Percentiles rank a stretch among this genome's conserved stretches.
Evolutionary conservation across 2,113 vertebrate genomes (phyloP).

Genomic region (Ctenodactylus gundi): DNA sequence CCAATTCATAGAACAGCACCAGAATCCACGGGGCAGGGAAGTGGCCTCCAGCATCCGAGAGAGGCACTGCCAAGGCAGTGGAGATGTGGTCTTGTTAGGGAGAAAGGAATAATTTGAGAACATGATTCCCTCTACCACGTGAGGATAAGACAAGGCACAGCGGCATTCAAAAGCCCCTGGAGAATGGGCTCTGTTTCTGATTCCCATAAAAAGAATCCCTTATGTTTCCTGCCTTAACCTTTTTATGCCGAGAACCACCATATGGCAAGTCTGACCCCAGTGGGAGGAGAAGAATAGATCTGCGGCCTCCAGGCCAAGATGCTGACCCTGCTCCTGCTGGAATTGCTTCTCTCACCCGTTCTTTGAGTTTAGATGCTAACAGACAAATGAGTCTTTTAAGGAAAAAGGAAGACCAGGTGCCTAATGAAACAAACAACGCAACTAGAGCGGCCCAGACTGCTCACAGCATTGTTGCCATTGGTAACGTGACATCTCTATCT

Average conservation of each 20-base stretch:
- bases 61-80: neutral
- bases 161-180: neutral
- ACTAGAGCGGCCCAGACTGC: neutral
- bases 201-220: neutral
- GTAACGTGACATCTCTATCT: neutral
- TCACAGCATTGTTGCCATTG: conserved; percentile 1
- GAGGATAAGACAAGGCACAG: neutral
- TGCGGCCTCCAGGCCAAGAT: neutral
- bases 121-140: neutral
- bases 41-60: neutral
- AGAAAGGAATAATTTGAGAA: neutral
- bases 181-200: neutral
- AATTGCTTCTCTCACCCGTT: conserved; percentile 42
- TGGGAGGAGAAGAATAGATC: neutral
- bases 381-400: conserved; percentile 30
- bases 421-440: conserved; percentile 21
- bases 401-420: conserved; percentile 35
- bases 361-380: conserved; percentile 41
- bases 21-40: neutral
- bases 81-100: neutral
- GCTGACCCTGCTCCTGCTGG: conserved; percentile 31
- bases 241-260: conserved; percentile 25
- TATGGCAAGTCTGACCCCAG: conserved; percentile 14
- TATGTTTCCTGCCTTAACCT: conserved; percentile 17
- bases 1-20: neutral